Evolutionary conservation across 1,140 invertebrate genomes (phyloP), one percentile per base, ranked within the genome.

Genomic region (Drosophila navojoa): DNA sequence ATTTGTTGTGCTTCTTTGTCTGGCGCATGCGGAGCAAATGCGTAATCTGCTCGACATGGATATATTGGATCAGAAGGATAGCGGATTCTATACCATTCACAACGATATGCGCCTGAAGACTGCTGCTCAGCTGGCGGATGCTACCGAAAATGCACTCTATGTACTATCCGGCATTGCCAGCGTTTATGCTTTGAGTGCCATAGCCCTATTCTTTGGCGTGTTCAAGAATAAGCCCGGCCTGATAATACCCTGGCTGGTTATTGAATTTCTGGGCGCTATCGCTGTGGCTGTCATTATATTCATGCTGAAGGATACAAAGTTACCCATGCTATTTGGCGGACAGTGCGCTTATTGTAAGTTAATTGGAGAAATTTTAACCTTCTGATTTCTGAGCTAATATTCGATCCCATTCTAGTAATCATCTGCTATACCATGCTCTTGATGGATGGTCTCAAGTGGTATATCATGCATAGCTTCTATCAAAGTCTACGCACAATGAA

Each of bases 21-120:
- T 92, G 19, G 89, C 89, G 1, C 89, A 92, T 90, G 91, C 89
- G 9, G 91, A 91, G 47, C 89, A 92, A 74, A 91, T 92, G 79
- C 81, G 84, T 16, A 76, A 78, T 15, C 71, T 91, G 52, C 63
- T 92, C 4, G 81, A 81, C n/a, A 38, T 90, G 63, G 91, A 92
- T 40, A 92, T 92, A 42, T 55, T 85, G 66, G 91, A 92, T 74
- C 91, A 92, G 40, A 90, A 91, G 73, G 90, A 92, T 25, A 85
- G 76, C 60, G 91, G 86, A 0, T 91, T 85, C 68, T 92, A 92
- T 9, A 86, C 87, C 16, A 79, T 91, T 16, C 76, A 87, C 57
- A 92, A 92, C 42, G 87, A 91, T 52, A 53, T 91, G 54, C 77
- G 89, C 1, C 63, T 92, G 4, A 77, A 77, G 16, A 85, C 85